Evolutionary conservation across 1,140 invertebrate species (phyloP), one percentile per base, ranked within the genome.

Genomic region (Pachypeltis micranthus): DNA sequence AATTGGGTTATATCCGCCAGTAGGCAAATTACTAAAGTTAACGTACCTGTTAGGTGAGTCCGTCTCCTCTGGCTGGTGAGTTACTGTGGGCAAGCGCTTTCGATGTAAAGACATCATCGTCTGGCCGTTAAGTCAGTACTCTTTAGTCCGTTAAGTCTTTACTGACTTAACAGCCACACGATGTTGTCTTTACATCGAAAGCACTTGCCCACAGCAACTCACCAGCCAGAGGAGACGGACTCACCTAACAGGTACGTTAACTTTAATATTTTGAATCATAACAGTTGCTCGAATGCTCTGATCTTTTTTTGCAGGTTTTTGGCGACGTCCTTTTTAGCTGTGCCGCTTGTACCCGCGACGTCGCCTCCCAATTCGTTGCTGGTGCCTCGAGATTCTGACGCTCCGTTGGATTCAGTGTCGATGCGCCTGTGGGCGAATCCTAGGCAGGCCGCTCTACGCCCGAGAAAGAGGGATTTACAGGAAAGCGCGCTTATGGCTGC

Each of bases 381-480:
- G 26, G 63, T 58, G 10, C 57, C 44, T 12, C 19, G 24, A 26
- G 44, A 47, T 21, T 44, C 19, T 2, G 44, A 47, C 28, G 55
- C 19, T 2, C 57, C 64, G 1, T 23, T 61, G 2, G 14, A 25
- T 10, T 47, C 54, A 10, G 59, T 70, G 2, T 67, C 70, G 21
- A 62, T 69, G 3, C 62, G 66, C 47, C 63, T 71, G 25, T 71
- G 70, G 70, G 64, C 61, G n/a, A 69, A 71, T 56, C 61, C 67
- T 1, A 39, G 67, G 7, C 57, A 65, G 24, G 67, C 71, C 10
- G 65, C 63, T 7, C 60, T 69, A 0, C 67, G 67, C 56, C 72
- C 72, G 7, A 55, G 69, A 19, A 59, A 66, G 7, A 47, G 64
- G 19, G 71, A 73, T 59, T 61, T 73, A 26, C 66, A 69, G 39